These are phyloP conservation scores for Siniperca scherzeri DNA, from an alignment of 2,797 vertebrate species.

Conservation along the genomic window DNA sequence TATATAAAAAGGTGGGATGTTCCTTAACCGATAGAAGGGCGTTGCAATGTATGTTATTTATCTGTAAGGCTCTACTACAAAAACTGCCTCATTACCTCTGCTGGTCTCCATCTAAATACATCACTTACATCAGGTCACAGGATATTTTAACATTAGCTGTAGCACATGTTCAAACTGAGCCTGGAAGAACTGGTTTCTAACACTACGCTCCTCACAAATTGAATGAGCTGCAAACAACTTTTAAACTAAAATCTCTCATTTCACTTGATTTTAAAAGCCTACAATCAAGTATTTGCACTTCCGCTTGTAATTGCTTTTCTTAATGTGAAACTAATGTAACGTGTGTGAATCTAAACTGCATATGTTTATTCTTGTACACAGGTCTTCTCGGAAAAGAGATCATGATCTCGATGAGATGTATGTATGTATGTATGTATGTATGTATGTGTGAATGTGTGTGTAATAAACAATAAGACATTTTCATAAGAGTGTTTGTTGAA, in stretches of 20 bases:
- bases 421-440: background rate
- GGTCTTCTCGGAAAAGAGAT: too few relatives aligned
- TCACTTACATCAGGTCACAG: background rate
- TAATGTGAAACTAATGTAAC: too few relatives aligned
- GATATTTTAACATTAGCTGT: background rate
- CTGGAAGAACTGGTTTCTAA: too few relatives aligned
- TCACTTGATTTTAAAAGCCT: too few relatives aligned
- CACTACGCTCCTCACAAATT: too few relatives aligned
- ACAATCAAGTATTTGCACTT: too few relatives aligned
- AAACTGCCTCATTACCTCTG: background rate
- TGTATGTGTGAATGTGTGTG: background rate
- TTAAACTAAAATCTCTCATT: too few relatives aligned
- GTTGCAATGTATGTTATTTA: background rate
- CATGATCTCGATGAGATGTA: too few relatives aligned
- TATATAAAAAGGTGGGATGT: background rate
- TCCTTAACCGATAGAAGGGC: background rate
- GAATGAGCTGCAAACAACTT: too few relatives aligned
- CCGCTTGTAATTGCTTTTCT: too few relatives aligned
- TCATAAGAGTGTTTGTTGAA: background rate
- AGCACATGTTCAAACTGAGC: background rate
- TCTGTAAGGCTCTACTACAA: background rate
- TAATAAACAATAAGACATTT: background rate
- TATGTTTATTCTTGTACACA: too few relatives aligned
- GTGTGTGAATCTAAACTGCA: too few relatives aligned
- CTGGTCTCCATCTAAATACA: background rate